Percentiles rank a stretch among this genome's conserved stretches.
Conservation (phyloP, 1,140 invertebrate species). For the Meloidogyne hapla region DNA sequence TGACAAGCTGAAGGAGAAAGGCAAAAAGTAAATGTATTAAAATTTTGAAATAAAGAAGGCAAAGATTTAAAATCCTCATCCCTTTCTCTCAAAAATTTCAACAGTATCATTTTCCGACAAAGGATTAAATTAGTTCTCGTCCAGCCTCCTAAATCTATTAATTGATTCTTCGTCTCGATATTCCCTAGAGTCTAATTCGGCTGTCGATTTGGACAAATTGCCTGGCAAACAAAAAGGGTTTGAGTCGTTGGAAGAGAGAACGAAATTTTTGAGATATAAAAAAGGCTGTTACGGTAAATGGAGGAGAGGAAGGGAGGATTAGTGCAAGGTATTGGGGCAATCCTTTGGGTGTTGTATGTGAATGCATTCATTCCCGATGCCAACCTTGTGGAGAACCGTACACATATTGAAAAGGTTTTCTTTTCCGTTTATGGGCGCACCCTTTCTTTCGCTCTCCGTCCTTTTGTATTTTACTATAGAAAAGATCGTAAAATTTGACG, state of each 20-base stretch:
- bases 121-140: background rate
- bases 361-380: background rate
- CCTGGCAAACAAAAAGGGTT: background rate
- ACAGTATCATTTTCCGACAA: background rate
- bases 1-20: constrained; percentile 7
- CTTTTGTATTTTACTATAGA: background rate
- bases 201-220: background rate
- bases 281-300: background rate
- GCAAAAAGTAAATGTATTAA: too few relatives aligned
- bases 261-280: background rate
- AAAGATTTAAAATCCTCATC: too few relatives aligned
- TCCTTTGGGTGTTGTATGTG: constrained; percentile 5
- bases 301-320: background rate
- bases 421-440: background rate
- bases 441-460: background rate
- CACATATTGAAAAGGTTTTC: background rate
- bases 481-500: background rate
- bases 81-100: background rate
- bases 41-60: too few relatives aligned
- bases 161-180: background rate
- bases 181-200: background rate
- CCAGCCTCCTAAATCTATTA: background rate
- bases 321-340: background rate
- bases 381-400: background rate
- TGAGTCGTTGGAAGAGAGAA: background rate